A percentile compares a stretch with the other conserved stretches of the same genome.
Evolutionary conservation across 2,888 invertebrate genomes (phyloP).

Genomic region (Cyclophora punctaria): DNA sequence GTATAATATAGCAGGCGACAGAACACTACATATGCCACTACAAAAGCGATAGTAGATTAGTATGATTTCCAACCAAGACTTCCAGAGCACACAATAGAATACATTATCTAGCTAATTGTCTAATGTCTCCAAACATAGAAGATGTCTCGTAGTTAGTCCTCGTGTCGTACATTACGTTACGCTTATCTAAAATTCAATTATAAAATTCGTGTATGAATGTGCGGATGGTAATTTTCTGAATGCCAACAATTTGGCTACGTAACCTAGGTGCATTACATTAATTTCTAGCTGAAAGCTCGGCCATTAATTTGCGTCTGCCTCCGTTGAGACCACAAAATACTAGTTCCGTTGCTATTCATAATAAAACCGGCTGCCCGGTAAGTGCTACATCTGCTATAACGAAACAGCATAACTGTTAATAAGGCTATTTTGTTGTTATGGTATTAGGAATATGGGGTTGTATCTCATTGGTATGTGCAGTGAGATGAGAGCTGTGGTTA

Average conservation of each 20-base stretch:
- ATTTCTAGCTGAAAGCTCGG: constrained; percentile 69
- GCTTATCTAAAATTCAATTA: constrained; percentile 59
- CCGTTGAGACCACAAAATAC: constrained; percentile 69
- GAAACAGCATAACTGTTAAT: constrained; percentile 25
- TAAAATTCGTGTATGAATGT: constrained; percentile 38
- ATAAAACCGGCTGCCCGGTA: constrained; percentile 70
- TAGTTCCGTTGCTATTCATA: constrained; percentile 73
- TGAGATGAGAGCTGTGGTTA: too few species aligned
- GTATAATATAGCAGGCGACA: too few species aligned
- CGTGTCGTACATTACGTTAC: not conserved
- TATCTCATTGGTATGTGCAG: too few species aligned
- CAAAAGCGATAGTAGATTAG: too few species aligned
- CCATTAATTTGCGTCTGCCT: constrained; percentile 71
- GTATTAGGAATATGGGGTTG: too few species aligned
- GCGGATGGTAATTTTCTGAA: constrained; percentile 53
- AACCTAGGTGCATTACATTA: constrained; percentile 72
- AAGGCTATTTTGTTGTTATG: too few species aligned
- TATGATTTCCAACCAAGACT: too few species aligned
- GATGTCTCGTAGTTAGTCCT: too few species aligned
- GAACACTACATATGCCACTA: too few species aligned
- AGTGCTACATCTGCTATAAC: constrained; percentile 64
- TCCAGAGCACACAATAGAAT: too few species aligned
- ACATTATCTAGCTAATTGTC: too few species aligned
- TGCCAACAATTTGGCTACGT: constrained; percentile 65
- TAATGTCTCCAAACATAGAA: too few species aligned